These are phyloP conservation scores for Oncorhynchus nerka DNA, from an alignment of 2,113 vertebrate genomes.

Conservation along the genomic window DNA sequence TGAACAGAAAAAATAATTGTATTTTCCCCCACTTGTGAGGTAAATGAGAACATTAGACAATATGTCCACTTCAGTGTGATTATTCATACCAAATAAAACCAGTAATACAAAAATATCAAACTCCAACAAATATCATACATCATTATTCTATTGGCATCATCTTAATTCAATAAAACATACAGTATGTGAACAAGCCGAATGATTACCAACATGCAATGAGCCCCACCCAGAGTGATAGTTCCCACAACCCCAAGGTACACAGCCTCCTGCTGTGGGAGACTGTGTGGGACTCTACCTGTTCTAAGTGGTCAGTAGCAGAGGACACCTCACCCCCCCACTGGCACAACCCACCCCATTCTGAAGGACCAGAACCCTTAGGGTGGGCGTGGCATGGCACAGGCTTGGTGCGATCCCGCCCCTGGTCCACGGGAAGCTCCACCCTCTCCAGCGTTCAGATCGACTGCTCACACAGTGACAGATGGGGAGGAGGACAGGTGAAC, in stretches of 20 bases:
- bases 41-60: neutral
- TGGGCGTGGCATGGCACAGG: constrained; percentile 40
- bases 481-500: constrained; percentile 51
- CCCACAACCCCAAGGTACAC: no score
- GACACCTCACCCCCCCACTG: neutral
- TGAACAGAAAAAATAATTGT: neutral
- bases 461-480: constrained; percentile 72
- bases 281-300: neutral
- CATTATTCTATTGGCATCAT: no score
- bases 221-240: no score
- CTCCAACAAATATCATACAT: no score
- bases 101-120: no score
- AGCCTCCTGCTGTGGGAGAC: no score
- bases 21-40: neutral
- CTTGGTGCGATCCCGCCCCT: constrained; percentile 54
- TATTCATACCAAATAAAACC: no score
- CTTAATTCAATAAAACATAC: no score
- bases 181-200: no score
- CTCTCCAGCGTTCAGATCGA: constrained; percentile 60
- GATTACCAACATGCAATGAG: no score
- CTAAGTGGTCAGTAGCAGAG: neutral
- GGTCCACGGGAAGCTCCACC: constrained; percentile 52
- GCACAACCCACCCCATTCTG: constrained; percentile 32
- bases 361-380: constrained; percentile 56
- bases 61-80: neutral